Base-by-base conservation (phyloP, 2,888 invertebrate species). In the Molanna angustata region DNA sequence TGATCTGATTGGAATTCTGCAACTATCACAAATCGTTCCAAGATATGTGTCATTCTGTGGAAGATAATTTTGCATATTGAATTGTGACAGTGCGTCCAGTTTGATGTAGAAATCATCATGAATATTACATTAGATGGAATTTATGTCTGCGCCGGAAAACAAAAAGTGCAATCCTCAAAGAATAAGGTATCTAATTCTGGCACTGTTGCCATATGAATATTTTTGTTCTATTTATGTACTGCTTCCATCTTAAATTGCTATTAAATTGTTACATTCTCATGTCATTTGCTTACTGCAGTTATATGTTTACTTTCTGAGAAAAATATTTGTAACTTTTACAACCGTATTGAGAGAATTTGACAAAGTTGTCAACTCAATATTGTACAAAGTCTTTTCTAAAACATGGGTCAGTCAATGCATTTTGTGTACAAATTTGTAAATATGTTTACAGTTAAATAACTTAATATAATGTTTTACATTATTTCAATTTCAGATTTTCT, bases 201-300 rank as follows among this genome's bases (percentile, higher is more conserved):
- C 55, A 55, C 55, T 51, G 55, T 55, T 55, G 55, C 55, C 55
- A 55, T 55, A 51, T 55, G 55, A 55, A 54, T 50, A 54, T 50
- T 55, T 55, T 55, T 46, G 55, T 51, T 51, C 55, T 55, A 55
- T 55, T 55, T 55, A 55, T 55, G 55, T 51, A 55, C 55, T 55
- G 51, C 55, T 55, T 47, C 55, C 55, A 55, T 55, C 50, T 55
- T 55, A 53, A 49, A 53, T 49, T 44, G 53, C 53, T 44, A 55
- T 48, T 51, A 55, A 51, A 55, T 51, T 42, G 51, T 44, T 51
- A 51, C 42, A 50, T 51, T 51, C 42, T 51, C 48, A 31, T 55
- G 48, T 42, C 42, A 47, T 42, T 47, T 19, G 13, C 37, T 52
- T 47, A 37, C 43, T 33, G 50, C 40, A 45, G 39, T 44, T 50